These are phyloP conservation scores for Bujurquina vittata DNA, from an alignment of 2,113 vertebrate genomes.

Conservation along the genomic window DNA sequence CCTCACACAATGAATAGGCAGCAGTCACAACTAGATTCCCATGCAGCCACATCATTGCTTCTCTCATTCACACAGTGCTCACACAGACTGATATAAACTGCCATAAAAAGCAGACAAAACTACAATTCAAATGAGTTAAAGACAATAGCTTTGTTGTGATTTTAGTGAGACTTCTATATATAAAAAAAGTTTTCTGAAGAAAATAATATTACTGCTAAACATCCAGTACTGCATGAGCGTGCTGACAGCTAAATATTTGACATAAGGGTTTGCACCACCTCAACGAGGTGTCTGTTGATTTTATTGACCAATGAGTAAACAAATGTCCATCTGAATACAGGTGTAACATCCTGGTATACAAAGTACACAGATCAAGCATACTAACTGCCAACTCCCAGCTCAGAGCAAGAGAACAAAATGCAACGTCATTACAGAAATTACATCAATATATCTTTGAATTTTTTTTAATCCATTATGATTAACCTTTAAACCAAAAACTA, in stretches of 20 bases:
- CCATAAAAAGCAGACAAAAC: background rate
- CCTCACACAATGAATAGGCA: background rate
- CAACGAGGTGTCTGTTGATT: background rate
- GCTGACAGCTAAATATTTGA: conserved; percentile 3
- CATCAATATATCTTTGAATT: background rate
- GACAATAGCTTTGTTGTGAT: background rate
- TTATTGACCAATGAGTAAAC: background rate
- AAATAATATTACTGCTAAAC: background rate
- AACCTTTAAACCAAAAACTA: background rate
- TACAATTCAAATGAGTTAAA: background rate
- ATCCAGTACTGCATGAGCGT: background rate
- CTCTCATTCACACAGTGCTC: background rate
- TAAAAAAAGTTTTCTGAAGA: background rate
- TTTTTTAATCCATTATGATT: background rate
- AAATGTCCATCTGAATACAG: background rate
- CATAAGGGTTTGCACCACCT: background rate
- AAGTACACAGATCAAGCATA: background rate
- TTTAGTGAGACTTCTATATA: background rate
- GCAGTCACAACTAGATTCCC: background rate
- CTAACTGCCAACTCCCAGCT: background rate
- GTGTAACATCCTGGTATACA: conserved; percentile 33
- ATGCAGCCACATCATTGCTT: background rate
- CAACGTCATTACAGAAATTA: too few relatives aligned
- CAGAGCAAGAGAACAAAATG: background rate
- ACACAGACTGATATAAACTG: background rate